phyloP scores from a whole-genome alignment of 2,113 vertebrate species.

The Nicator chloris region DNA sequence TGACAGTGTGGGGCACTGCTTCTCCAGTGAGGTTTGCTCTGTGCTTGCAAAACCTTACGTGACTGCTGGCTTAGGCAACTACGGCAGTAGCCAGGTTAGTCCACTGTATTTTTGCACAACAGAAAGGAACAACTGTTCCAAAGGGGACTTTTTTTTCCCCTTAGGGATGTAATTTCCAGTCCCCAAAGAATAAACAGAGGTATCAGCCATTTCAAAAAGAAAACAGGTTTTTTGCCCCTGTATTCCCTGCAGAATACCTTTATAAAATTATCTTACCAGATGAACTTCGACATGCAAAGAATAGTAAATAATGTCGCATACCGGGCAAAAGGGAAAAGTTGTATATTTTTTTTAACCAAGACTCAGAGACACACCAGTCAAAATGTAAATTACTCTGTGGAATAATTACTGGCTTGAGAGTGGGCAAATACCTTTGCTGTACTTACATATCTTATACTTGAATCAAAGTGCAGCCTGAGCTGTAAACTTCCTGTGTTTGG shows the following conservation, averaged over 20 bases:
- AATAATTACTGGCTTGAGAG: neutral
- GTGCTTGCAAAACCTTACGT: neutral
- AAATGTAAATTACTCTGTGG: neutral
- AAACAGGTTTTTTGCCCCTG: neutral
- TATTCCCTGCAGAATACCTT: neutral
- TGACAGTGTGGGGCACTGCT: constrained; percentile 14
- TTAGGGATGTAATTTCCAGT: neutral
- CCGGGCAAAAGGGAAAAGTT: neutral
- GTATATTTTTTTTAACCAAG: neutral
- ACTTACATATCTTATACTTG: neutral
- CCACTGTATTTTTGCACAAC: neutral
- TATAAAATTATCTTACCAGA: neutral
- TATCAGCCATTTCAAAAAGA: neutral
- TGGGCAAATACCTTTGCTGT: neutral
- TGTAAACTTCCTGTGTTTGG: constrained; percentile 20
- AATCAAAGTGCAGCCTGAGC: neutral
- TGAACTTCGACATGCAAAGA: neutral
- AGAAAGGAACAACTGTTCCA: neutral
- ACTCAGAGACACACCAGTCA: neutral
- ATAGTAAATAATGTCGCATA: neutral
- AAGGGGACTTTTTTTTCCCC: neutral
- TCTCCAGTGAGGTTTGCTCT: neutral
- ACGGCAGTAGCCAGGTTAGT: neutral
- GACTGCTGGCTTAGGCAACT: neutral
- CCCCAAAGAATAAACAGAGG: neutral